These are phyloP conservation scores for Schizopygopsis pylzovi DNA, from an alignment of 2,797 vertebrate species.

Conservation along the genomic window DNA sequence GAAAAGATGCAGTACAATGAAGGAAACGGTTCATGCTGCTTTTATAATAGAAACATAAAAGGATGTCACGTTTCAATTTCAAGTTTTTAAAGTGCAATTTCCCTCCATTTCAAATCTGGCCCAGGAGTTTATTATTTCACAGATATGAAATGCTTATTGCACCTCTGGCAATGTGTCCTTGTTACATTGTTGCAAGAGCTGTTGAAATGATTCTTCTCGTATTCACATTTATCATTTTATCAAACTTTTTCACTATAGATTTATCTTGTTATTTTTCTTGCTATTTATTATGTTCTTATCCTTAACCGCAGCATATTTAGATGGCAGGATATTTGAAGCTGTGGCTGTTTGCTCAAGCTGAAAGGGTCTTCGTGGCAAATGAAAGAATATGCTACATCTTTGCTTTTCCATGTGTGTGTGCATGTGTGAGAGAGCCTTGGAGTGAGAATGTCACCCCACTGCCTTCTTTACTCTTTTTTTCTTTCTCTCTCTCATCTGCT, in stretches of 20 bases:
- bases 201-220: constrained; percentile 4
- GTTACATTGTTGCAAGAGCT: neutral
- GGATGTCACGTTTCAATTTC: neutral
- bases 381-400: constrained; percentile 50
- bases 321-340: constrained; percentile 19
- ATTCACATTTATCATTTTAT: neutral
- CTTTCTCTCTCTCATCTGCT: constrained; percentile 48
- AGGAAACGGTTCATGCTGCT: neutral
- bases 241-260: neutral
- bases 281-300: neutral
- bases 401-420: constrained; percentile 1
- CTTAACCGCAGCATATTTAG: constrained; percentile 19
- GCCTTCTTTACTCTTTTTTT: neutral
- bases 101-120: constrained; percentile 4
- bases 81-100: neutral
- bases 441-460: constrained; percentile 18
- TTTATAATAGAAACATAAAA: neutral
- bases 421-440: constrained; percentile 35
- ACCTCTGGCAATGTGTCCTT: neutral
- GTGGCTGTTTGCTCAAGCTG: constrained; percentile 28
- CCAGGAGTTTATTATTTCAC: neutral
- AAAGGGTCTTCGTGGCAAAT: constrained; percentile 45
- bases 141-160: neutral
- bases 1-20: too few relatives aligned
- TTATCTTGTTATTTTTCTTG: neutral